Evolutionary conservation across 2,797 vertebrate species (phyloP).

Genomic region (Tokudaia tokunoshimensis): DNA sequence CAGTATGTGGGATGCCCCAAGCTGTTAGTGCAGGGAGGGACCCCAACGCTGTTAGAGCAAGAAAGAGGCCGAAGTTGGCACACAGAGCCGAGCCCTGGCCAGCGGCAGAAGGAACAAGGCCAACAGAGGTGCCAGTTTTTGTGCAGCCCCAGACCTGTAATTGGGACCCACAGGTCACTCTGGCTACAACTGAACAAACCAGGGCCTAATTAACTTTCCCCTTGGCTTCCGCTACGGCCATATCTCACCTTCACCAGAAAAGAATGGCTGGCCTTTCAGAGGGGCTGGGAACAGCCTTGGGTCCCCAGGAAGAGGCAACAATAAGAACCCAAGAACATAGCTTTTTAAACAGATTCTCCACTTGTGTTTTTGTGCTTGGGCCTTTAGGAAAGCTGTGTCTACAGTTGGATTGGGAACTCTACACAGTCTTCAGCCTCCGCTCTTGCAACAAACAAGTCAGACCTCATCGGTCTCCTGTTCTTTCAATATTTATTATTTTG

Average conservation of each 20-base stretch:
- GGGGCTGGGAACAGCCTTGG: constrained; percentile 57
- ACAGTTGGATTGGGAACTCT: background rate
- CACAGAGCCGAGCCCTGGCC: constrained; percentile 56
- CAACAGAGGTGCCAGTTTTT: constrained; percentile 37
- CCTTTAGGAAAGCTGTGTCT: background rate
- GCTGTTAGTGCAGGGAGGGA: background rate
- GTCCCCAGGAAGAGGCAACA: background rate
- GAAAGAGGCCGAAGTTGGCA: background rate
- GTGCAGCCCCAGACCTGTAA: constrained; percentile 75
- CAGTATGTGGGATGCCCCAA: background rate
- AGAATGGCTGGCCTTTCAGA: constrained; percentile 74
- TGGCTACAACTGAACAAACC: constrained; percentile 88
- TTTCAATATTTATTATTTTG: background rate
- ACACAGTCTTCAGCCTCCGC: background rate
- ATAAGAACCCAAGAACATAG: background rate
- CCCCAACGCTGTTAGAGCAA: background rate
- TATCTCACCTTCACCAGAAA: constrained; percentile 82
- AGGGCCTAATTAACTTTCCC: constrained; percentile 88
- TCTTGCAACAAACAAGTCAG: background rate
- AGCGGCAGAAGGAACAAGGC: background rate
- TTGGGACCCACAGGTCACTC: constrained; percentile 87
- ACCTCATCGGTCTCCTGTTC: background rate
- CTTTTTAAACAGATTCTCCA: constrained; percentile 19
- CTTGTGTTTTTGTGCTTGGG: background rate
- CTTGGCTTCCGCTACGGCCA: constrained; percentile 83